Evolutionary conservation across 2,888 invertebrate species (phyloP).

Genomic region (Chydorus sphaericus): DNA sequence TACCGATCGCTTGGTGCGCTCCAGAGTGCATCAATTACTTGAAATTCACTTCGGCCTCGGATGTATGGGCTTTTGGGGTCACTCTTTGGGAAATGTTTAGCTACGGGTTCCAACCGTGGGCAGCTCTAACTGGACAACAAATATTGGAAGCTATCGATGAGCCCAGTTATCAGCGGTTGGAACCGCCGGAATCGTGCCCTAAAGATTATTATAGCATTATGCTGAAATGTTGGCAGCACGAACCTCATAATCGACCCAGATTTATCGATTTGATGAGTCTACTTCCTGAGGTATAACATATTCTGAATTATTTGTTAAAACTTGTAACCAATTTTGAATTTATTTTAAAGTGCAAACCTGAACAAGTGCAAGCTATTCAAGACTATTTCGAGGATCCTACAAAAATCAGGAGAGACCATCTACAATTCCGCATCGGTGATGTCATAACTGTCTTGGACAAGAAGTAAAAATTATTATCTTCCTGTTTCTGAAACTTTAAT

Average conservation of each 20-base stretch:
- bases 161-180: slow-evolving; percentile 74
- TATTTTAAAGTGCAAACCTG: slow-evolving; percentile 54
- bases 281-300: slow-evolving; percentile 46
- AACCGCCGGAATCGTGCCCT: slow-evolving; percentile 88
- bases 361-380: slow-evolving; percentile 73
- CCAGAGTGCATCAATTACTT: slow-evolving; percentile 94
- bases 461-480: slow-evolving; percentile 33
- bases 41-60: slow-evolving; percentile 89
- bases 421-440: slow-evolving; percentile 74
- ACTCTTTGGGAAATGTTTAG: slow-evolving; percentile 99
- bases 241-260: slow-evolving; percentile 70
- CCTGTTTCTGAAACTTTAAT: slow-evolving; percentile 7
- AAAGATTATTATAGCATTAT: slow-evolving; percentile 80
- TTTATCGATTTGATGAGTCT: slow-evolving; percentile 68
- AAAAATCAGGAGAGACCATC: slow-evolving; percentile 44
- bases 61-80: slow-evolving; percentile 96
- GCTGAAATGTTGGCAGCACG: slow-evolving; percentile 94
- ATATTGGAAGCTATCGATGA: slow-evolving; percentile 91
- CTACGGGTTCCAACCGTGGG: slow-evolving; percentile 97
- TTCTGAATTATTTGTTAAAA: neutral
- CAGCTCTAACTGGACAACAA: slow-evolving; percentile 80
- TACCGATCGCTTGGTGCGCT: slow-evolving; percentile 98
- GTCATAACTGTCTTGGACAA: slow-evolving; percentile 84
- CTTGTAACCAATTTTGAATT: neutral
- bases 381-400: slow-evolving; percentile 38